A percentile compares a stretch with the other conserved stretches of the same genome.
These are phyloP conservation scores for Clarias fuscus DNA, from an alignment of 2,797 vertebrate genomes.

Conservation along the genomic window DNA sequence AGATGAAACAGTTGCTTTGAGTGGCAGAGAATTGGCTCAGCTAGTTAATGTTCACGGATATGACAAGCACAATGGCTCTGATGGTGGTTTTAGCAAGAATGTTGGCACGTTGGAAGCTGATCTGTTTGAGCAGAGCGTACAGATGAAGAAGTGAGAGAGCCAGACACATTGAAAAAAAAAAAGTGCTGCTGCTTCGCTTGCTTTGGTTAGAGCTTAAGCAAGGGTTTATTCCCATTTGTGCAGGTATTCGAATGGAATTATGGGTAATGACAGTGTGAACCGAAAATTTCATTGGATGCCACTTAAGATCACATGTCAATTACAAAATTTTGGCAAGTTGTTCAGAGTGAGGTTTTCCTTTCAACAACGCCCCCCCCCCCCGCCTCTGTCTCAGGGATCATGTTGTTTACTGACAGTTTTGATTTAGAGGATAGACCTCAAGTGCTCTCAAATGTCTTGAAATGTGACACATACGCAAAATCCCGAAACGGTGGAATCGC, in stretches of 20 bases:
- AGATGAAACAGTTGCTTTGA: neutral
- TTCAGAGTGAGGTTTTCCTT: neutral
- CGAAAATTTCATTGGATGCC: neutral
- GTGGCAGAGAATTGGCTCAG: neutral
- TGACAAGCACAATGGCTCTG: neutral
- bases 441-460: constrained; percentile 62
- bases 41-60: neutral
- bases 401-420: constrained; percentile 48
- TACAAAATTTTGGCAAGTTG: neutral
- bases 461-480: constrained; percentile 71
- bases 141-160: neutral
- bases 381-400: constrained; percentile 1
- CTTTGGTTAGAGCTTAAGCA: neutral
- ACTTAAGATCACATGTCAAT: neutral
- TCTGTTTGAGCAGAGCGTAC: neutral
- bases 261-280: neutral
- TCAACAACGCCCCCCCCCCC: neutral
- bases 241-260: neutral
- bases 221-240: neutral
- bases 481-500: constrained; percentile 75
- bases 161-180: neutral
- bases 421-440: constrained; percentile 66
- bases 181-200: neutral
- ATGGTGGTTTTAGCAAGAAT: neutral
- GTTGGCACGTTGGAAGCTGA: neutral